phyloP scores from a whole-genome alignment of 2,888 invertebrate species.

The Nomada goodeniana region DNA sequence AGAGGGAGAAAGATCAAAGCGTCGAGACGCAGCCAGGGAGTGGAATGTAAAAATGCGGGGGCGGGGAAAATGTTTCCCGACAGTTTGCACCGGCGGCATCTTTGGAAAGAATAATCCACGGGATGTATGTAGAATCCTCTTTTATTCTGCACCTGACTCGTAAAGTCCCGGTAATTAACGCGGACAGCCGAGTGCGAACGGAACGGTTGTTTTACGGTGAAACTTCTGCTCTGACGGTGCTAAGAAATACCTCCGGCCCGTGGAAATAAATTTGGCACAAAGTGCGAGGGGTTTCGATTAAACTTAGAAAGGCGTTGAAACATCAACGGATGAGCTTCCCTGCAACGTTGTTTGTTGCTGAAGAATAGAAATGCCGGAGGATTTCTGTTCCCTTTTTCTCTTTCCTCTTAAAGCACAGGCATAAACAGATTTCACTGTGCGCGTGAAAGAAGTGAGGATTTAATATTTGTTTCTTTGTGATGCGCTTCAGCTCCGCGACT shows the following conservation, averaged over 20 bases:
- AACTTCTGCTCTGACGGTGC: conserved; percentile 12
- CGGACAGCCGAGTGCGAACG: conserved; percentile 29
- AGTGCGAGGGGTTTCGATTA: background rate
- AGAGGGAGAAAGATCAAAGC: conserved; percentile 47
- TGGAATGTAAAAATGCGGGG: conserved; percentile 5
- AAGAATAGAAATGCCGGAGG: no score
- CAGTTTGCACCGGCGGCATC: conserved; percentile 41
- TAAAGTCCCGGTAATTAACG: conserved; percentile 71
- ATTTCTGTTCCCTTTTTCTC: no score
- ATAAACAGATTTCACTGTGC: no score
- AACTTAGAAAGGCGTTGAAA: no score
- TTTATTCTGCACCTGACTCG: conserved; percentile 44
- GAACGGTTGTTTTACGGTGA: conserved; percentile 24
- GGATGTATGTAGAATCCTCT: conserved; percentile 10
- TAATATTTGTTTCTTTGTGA: no score
- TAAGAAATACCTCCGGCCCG: background rate
- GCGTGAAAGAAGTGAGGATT: no score
- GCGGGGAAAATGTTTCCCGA: conserved; percentile 27
- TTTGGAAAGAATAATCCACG: conserved; percentile 38
- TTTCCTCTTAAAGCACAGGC: no score
- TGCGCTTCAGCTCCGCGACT: no score
- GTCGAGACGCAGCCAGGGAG: conserved; percentile 22
- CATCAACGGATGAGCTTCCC: no score
- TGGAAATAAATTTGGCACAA: background rate
- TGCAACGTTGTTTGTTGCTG: no score